These are phyloP conservation scores for Crocuta crocuta DNA, from an alignment of 2,113 vertebrate genomes.

Conservation along the genomic window DNA sequence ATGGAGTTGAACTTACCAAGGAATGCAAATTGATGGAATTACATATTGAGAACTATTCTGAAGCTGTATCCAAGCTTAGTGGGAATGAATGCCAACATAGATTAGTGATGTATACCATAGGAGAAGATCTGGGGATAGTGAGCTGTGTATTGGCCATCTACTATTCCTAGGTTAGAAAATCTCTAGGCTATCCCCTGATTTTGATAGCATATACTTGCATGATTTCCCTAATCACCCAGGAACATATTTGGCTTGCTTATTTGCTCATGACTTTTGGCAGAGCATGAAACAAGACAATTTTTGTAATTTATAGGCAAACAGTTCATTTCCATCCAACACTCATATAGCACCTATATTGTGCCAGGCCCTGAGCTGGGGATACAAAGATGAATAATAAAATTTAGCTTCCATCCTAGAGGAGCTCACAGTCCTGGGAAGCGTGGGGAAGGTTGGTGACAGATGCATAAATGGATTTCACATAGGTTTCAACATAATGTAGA, in stretches of 20 bases:
- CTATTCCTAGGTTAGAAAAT: constrained; percentile 16
- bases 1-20: not conserved
- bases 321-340: not conserved
- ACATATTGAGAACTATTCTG: not conserved
- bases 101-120: constrained; percentile 39
- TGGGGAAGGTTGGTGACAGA: not conserved
- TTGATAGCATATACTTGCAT: not conserved
- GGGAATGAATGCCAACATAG: not conserved
- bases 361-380: not conserved
- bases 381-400: not conserved
- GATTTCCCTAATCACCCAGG: not conserved
- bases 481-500: not conserved
- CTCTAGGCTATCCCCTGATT: not conserved
- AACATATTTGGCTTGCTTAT: not conserved
- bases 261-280: not conserved
- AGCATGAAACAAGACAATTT: constrained; percentile 4
- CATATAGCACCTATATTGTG: not conserved
- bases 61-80: not conserved
- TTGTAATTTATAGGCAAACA: constrained; percentile 9
- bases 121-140: not conserved
- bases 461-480: not conserved
- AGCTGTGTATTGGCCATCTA: not conserved
- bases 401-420: not conserved
- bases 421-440: not conserved
- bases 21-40: not conserved